Evolutionary conservation across 1,140 invertebrate species (phyloP).

Genomic region (Grapholita molesta): DNA sequence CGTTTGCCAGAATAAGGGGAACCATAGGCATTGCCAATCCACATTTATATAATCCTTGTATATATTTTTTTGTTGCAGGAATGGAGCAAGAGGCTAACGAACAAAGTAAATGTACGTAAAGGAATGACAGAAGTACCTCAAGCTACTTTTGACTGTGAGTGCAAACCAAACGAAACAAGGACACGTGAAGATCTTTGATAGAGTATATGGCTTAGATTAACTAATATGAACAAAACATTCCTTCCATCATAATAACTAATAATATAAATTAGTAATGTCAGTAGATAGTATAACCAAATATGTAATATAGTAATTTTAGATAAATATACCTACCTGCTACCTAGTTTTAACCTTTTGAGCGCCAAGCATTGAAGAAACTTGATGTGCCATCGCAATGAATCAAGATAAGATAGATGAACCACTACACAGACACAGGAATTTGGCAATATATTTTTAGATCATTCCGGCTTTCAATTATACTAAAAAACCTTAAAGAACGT

Average conservation of each 20-base stretch:
- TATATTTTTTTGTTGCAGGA: constrained; percentile 68
- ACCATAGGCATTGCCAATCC: no score
- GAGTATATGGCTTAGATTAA: neutral
- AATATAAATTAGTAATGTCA: neutral
- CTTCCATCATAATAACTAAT: neutral
- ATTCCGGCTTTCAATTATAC: no score
- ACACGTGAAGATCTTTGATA: constrained; percentile 54
- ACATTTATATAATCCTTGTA: no score
- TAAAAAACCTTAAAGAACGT: no score
- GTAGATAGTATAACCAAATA: neutral
- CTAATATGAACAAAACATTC: neutral
- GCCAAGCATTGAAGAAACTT: no score
- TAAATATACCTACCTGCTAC: no score
- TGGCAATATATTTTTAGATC: no score
- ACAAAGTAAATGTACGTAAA: constrained; percentile 79
- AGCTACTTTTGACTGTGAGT: constrained; percentile 77
- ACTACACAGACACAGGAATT: no score
- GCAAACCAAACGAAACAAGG: constrained; percentile 23
- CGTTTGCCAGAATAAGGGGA: no score
- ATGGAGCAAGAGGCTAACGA: constrained; percentile 85
- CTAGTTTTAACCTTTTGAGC: no score
- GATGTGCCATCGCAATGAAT: no score
- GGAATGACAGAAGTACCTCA: constrained; percentile 88
- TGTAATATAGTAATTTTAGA: neutral
- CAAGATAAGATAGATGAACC: no score